Percentiles rank a stretch among this genome's conserved stretches.
Conservation (phyloP, 1,140 invertebrate species). For the Lordiphosa collinella region DNA sequence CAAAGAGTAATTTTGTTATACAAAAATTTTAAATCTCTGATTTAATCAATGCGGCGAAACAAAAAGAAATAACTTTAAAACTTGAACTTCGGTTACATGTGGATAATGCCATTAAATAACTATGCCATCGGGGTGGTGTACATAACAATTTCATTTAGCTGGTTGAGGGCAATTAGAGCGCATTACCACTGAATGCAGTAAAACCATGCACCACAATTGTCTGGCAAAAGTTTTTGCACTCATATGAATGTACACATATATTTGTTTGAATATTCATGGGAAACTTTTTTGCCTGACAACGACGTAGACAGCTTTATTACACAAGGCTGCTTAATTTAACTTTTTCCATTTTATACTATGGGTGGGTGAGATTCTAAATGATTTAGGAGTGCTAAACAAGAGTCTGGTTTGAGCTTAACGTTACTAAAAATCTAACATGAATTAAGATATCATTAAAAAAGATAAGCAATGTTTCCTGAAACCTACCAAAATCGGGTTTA, state of each 20-base stretch:
- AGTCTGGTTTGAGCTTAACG: no score
- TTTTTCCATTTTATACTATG: no score
- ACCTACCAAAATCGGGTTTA: no score
- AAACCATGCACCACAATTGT: constrained; percentile 28
- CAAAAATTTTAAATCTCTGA: background rate
- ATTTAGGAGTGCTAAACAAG: no score
- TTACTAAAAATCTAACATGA: no score
- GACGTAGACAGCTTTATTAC: no score
- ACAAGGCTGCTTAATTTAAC: no score
- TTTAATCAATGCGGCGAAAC: constrained; percentile 35
- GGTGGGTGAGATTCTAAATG: no score
- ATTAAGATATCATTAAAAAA: no score
- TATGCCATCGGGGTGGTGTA: constrained; percentile 6
- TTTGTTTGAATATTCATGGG: background rate
- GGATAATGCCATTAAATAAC: constrained; percentile 33
- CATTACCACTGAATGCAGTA: constrained; percentile 41
- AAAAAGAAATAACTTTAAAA: constrained; percentile 25
- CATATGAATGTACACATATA: background rate
- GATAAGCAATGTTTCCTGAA: no score
- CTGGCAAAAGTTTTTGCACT: constrained; percentile 9
- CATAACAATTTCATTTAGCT: constrained; percentile 8
- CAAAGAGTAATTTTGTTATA: background rate
- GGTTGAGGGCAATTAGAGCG: constrained; percentile 36
- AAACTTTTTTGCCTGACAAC: no score
- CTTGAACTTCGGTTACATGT: constrained; percentile 5